Conservation (phyloP, 2,888 invertebrate genomes). For the Pelosia muscerda region DNA sequence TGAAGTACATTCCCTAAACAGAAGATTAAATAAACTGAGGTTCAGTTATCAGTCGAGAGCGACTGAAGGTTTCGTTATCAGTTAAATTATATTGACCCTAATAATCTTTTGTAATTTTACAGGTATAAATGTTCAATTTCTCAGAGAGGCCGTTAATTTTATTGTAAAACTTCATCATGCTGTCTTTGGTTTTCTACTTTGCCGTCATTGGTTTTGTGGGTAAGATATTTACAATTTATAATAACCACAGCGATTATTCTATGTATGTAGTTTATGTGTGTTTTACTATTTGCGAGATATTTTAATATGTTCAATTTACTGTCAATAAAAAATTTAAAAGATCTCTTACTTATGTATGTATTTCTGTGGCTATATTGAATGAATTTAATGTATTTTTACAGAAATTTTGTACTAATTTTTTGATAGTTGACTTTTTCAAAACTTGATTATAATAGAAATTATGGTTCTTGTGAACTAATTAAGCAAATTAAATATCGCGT, state of each 20-base stretch:
- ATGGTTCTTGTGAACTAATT: too few relatives aligned
- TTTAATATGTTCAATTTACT: background rate
- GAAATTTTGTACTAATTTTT: too few relatives aligned
- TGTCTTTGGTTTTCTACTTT: slow-evolving; percentile 48
- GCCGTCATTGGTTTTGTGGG: slow-evolving; percentile 50
- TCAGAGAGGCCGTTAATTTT: slow-evolving; percentile 41
- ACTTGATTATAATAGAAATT: too few relatives aligned
- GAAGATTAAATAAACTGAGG: slow-evolving; percentile 47
- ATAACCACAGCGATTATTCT: background rate
- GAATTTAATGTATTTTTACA: too few relatives aligned
- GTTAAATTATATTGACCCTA: slow-evolving; percentile 72
- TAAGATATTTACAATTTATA: slow-evolving; percentile 25
- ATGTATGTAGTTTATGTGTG: background rate
- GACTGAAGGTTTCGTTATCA: slow-evolving; percentile 79
- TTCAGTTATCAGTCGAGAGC: slow-evolving; percentile 69
- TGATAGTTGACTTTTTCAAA: too few relatives aligned
- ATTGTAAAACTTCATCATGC: slow-evolving; percentile 58
- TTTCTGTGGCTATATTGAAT: too few relatives aligned
- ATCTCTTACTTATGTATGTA: too few relatives aligned
- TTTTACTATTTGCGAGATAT: background rate
- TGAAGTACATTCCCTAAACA: slow-evolving; percentile 31
- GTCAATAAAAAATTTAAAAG: too few relatives aligned
- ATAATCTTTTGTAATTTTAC: slow-evolving; percentile 71
- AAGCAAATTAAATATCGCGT: too few relatives aligned
- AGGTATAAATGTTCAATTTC: slow-evolving; percentile 68